phyloP scores from a whole-genome alignment of 1,140 invertebrate species.

The Drosophila hydei region DNA sequence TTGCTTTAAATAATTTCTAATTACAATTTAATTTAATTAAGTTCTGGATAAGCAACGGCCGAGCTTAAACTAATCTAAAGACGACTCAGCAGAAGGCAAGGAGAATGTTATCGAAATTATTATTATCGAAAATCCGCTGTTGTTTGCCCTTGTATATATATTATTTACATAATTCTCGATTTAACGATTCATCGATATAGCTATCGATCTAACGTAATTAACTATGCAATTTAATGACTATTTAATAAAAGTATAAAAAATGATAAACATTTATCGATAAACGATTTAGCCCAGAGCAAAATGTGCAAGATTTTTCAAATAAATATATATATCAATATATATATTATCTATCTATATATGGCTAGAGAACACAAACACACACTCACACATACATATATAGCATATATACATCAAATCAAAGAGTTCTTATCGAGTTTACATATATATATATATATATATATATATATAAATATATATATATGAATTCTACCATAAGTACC shows the following conservation, averaged over 20 bases:
- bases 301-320: constrained; percentile 33
- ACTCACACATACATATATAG: constrained; percentile 1
- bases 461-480: constrained; percentile 44
- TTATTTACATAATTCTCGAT: constrained; percentile 47
- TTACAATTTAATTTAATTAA: constrained; percentile 47
- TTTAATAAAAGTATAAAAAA: constrained; percentile 16
- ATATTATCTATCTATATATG: constrained; percentile 10
- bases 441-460: too few species aligned
- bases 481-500: constrained; percentile 53
- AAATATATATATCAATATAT: not conserved
- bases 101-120: too few species aligned
- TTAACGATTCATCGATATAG: constrained; percentile 31
- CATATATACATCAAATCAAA: constrained; percentile 19
- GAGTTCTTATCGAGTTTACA: constrained; percentile 39
- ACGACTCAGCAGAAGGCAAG: constrained; percentile 12
- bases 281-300: constrained; percentile 15
- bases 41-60: constrained; percentile 25
- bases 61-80: not conserved
- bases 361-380: constrained; percentile 2
- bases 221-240: constrained; percentile 31
- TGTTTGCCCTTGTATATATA: constrained; percentile 46
- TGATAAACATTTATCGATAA: constrained; percentile 20
- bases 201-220: constrained; percentile 42
- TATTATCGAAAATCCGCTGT: constrained; percentile 1
- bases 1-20: constrained; percentile 63